Evolutionary conservation across 2,113 vertebrate genomes (phyloP).

Genomic region (Psittacus erithacus): DNA sequence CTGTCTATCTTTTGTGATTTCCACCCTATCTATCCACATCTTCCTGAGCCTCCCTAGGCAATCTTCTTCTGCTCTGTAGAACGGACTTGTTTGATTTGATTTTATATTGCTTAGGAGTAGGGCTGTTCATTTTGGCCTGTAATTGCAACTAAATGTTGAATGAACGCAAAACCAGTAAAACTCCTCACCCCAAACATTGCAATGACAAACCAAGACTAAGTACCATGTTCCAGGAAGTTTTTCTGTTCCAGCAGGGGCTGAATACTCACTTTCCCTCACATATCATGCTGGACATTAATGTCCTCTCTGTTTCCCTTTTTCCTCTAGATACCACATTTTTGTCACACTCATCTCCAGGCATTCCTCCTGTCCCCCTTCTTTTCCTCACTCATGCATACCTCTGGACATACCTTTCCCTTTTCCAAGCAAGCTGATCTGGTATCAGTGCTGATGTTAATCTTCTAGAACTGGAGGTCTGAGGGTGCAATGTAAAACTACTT

Average conservation of each 20-base stretch:
- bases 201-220: not conserved
- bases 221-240: not conserved
- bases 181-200: accelerated
- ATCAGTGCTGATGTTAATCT: not conserved
- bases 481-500: not conserved
- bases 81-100: not conserved
- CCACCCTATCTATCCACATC: not conserved
- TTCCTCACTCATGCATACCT: not conserved
- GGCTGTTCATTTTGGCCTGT: not conserved
- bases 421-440: not conserved
- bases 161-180: not conserved
- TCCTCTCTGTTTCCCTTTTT: not conserved
- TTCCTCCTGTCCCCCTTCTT: not conserved
- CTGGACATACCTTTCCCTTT: not conserved
- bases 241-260: not conserved
- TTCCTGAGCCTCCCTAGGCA: not conserved
- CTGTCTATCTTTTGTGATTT: not conserved
- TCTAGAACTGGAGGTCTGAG: not conserved
- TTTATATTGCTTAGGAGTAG: not conserved
- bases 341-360: not conserved
- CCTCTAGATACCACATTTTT: not conserved
- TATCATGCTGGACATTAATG: not conserved
- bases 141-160: not conserved
- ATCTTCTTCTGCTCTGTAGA: not conserved
- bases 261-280: not conserved